Percentiles rank a stretch among this genome's conserved stretches.
Conservation (phyloP, 2,113 vertebrate species). For the Clarias batrachus region DNA sequence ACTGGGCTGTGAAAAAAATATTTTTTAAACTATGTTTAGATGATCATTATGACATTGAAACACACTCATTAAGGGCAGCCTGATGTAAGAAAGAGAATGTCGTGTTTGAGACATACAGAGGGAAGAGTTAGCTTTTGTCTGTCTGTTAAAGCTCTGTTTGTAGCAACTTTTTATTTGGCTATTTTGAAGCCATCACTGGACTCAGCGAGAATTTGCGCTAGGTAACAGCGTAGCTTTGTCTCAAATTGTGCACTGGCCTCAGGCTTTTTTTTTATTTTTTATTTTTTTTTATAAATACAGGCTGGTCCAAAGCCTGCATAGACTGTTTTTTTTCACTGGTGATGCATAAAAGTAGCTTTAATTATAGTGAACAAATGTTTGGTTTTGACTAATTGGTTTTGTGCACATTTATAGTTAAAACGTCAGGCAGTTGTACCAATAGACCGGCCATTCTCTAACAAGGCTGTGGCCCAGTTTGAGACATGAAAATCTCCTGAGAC, state of each 20-base stretch:
- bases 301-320: conserved; percentile 7
- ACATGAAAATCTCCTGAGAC: too few species aligned
- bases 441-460: too few species aligned
- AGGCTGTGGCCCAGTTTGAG: too few species aligned
- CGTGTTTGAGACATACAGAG: not conserved
- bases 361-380: not conserved
- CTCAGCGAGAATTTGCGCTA: conserved; percentile 67
- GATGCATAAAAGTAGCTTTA: not conserved
- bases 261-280: conserved; percentile 49
- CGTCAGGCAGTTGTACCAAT: not conserved
- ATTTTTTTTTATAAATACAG: conserved; percentile 11
- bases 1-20: not conserved
- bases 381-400: not conserved
- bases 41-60: not conserved
- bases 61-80: not conserved
- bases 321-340: not conserved
- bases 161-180: conserved; percentile 25
- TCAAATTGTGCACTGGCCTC: conserved; percentile 67
- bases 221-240: conserved; percentile 64
- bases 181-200: conserved; percentile 49
- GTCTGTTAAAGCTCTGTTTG: conserved; percentile 4
- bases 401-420: conserved; percentile 7
- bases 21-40: too few species aligned
- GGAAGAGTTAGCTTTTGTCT: not conserved
- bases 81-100: not conserved